A percentile compares a stretch with the other conserved stretches of the same genome.
Evolutionary conservation across 2,113 vertebrate genomes (phyloP).

Genomic region (Campylomormyrus tamandua): DNA sequence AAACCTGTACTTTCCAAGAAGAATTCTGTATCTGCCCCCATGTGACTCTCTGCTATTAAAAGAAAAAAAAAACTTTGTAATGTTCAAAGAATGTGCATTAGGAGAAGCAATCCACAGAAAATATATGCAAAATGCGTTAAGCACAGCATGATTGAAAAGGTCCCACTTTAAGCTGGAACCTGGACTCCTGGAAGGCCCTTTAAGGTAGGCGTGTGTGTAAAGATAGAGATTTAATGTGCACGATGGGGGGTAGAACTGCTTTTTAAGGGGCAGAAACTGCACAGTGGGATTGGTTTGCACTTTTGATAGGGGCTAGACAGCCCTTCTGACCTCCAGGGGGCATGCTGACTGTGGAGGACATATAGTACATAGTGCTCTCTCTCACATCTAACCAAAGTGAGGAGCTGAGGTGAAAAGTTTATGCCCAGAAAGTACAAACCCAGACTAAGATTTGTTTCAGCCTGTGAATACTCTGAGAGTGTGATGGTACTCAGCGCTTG

Average conservation of each 20-base stretch:
- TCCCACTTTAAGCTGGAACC: not conserved
- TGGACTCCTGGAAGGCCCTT: not conserved
- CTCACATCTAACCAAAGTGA: not conserved
- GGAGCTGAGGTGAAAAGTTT: not conserved
- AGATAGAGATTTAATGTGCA: not conserved
- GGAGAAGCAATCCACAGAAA: not conserved
- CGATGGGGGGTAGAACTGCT: not conserved
- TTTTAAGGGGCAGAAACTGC: not conserved
- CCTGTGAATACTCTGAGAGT: not conserved
- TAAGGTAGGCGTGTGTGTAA: not conserved
- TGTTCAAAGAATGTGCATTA: constrained; percentile 11
- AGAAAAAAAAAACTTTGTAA: constrained; percentile 4
- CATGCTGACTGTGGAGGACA: not conserved
- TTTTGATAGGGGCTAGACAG: not conserved
- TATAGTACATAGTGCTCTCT: not conserved
- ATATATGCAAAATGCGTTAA: not conserved
- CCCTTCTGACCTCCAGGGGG: not conserved
- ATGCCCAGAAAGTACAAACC: not conserved
- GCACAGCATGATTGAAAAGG: not conserved
- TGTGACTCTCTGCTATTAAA: not conserved
- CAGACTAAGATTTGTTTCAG: not conserved
- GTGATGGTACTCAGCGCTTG: not conserved
- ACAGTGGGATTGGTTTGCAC: not conserved
- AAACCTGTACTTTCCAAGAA: not conserved
- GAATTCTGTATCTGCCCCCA: not conserved